Evolutionary conservation across 1,140 invertebrate species (phyloP), one percentile per base, ranked within the genome.

Genomic region (Meteorus sp.): DNA sequence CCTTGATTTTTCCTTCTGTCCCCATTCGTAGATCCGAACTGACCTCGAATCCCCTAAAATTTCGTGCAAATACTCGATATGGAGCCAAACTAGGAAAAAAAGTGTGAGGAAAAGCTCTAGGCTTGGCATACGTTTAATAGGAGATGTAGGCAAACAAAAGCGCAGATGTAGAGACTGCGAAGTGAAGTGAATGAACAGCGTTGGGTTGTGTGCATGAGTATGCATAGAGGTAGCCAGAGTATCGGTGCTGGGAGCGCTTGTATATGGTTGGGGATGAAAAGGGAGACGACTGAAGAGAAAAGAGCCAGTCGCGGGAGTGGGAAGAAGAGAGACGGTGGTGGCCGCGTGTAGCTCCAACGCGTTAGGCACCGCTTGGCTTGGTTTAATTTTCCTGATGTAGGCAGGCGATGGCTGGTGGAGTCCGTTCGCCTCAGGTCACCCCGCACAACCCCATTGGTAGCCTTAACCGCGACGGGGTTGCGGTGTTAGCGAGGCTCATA

Each of bases 311-410:
- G n/a, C n/a, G 43, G 44, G 41, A 47, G 67, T 71, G 65, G 65
- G 61, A 63, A 67, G 67, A 61, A 68, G 68, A 69, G 69, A 67
- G 58, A 58, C 25, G 50, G 50, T 72, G 68, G 69, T 68, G 60
- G 62, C 45, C 61, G 73, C 70, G 66, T 74, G 73, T 78, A 74
- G 76, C 75, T 73, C 71, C 73, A 76, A 69, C 77, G 75, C 71
- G 76, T 79, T 79, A 78, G 77, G 70, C 76, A 78, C 69, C 75
- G 77, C 76, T 78, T 77, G 75, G 76, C 74, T 79, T 78, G 77
- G 69, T 79, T 79, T 78, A 79, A 79, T 79, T 79, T 79, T 79
- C 77, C 73, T 78, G 77, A 78, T 78, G 77, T 79, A 79, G 75
- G 75, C 75, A 75, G 54, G 68, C 73, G 62, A 73, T 76, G 75